A percentile compares a stretch with the other conserved stretches of the same genome.
Conservation (phyloP, 2,888 invertebrate species). For the Drepana falcataria region DNA sequence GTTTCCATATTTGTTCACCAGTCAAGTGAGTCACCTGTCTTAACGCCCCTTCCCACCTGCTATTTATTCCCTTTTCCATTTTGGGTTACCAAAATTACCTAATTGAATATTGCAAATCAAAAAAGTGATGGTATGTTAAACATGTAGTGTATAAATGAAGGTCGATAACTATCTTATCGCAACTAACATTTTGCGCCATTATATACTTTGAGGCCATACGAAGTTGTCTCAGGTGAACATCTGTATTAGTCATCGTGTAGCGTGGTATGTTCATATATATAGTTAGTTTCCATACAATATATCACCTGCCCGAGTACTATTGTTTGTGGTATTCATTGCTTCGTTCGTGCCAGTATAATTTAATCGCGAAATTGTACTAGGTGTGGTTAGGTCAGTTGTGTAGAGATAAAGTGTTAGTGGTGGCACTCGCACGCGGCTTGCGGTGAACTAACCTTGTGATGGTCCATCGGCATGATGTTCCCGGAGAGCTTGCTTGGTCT, state of each 20-base stretch:
- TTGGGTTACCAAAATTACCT: slow-evolving; percentile 8
- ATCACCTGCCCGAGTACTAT: slow-evolving; percentile 9
- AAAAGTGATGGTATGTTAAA: slow-evolving; percentile 3
- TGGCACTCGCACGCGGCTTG: slow-evolving; percentile 22
- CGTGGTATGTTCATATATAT: slow-evolving; percentile 12
- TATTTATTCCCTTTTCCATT: slow-evolving; percentile 14
- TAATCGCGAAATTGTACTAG: slow-evolving; percentile 20
- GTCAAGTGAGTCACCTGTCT: slow-evolving; percentile 22
- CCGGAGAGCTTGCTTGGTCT: slow-evolving; percentile 41
- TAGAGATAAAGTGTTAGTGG: slow-evolving; percentile 18
- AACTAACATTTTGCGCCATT: slow-evolving; percentile 30
- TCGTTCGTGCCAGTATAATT: slow-evolving; percentile 39
- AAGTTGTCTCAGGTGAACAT: slow-evolving; percentile 42
- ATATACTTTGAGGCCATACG: slow-evolving; percentile 41
- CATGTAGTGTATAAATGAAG: slow-evolving; percentile 19
- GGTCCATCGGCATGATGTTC: slow-evolving; percentile 37
- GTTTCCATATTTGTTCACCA: slow-evolving; percentile 20
- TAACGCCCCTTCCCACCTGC: slow-evolving; percentile 11
- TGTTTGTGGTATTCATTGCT: slow-evolving; percentile 18
- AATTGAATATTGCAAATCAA: slow-evolving; percentile 9
- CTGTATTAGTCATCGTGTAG: slow-evolving; percentile 34
- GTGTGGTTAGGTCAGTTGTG: slow-evolving; percentile 18
- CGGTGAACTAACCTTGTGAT: slow-evolving; percentile 44
- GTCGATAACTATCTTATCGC: slow-evolving; percentile 56
- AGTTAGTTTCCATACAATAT: slow-evolving; percentile 18